Base-by-base conservation (phyloP, 2,797 vertebrate species). In the Psittacula derbiana region DNA sequence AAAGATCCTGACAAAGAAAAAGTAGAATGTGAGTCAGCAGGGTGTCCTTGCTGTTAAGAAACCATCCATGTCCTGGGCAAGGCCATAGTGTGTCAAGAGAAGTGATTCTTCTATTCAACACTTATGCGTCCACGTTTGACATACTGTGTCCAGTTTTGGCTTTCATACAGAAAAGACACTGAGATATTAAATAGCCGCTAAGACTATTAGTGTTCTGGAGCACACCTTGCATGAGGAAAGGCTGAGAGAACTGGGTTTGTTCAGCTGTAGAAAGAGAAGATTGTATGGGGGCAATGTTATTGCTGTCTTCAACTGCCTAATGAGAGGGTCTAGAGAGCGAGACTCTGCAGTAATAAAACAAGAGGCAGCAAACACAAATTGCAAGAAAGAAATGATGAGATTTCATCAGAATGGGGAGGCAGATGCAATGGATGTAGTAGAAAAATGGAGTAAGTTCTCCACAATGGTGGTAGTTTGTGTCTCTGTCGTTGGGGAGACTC, bases 11-110 rank as follows among this genome's bases (percentile, higher is more conserved):
- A 33, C 15, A 8, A 60, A 33, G n/a, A 33, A 12, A 8, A 60
- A 33, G 33, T 31, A 49, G 28, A 49, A 17, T 24, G 3, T 43
- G n/a, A 76, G 16, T 73, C 53, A 58, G 24, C 21, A 58, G 15
- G 4, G 7, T 82, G 30, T 70, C n/a, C 36, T 73, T 80, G 30
- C 49, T 73, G 4, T 60, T 60, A 31, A 53, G 50, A 79, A 94
- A 30, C 11, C 13, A 62, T 12, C 20, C 13, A 4, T 0, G 0
- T 57, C 10, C 27, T 76, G 21, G 52, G 41, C 43, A 44, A 64
- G 19, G 19, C 14, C 43, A 2, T 11, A 50, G 27, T 30, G 31
- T 30, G 30, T 66, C 43, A 66, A 8, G 50, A 76, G 36, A 73
- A 76, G 47, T 8, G 11, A 43, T 86, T 52, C 43, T 80, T 88